Evolutionary conservation across 1,140 invertebrate species (phyloP).

Genomic region (Caenorhabditis brenneri): DNA sequence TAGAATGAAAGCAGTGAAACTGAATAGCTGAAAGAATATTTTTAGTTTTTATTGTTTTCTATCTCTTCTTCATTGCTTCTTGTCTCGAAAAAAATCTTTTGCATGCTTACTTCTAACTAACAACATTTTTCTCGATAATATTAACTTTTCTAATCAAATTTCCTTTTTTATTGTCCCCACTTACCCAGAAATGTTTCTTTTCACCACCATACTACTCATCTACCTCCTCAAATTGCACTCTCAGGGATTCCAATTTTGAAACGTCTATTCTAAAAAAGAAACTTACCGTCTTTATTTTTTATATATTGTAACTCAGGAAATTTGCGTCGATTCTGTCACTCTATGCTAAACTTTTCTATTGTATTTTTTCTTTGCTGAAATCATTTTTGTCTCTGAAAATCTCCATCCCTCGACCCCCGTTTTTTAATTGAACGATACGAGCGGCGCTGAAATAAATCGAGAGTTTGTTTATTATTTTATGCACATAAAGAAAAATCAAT

Average conservation of each 20-base stretch:
- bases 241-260: conserved; percentile 8
- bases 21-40: not conserved
- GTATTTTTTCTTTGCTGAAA: not conserved
- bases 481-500: not conserved
- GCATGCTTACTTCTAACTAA: conserved; percentile 18
- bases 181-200: not conserved
- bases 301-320: conserved; percentile 21
- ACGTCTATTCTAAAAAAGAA: not conserved
- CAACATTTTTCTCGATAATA: not conserved
- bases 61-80: not conserved
- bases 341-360: not conserved
- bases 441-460: conserved; percentile 33
- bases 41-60: not conserved
- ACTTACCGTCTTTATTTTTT: not conserved
- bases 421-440: not conserved
- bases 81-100: not conserved
- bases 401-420: not conserved
- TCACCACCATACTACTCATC: not conserved
- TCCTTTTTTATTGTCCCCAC: not conserved
- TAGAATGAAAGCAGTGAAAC: not conserved
- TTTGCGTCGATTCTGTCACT: not conserved
- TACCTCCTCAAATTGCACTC: conserved; percentile 36
- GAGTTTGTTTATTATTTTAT: conserved; percentile 7
- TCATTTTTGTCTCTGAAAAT: conserved; percentile 6
- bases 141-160: conserved; percentile 10